A percentile compares a stretch with the other conserved stretches of the same genome.
These are phyloP conservation scores for Clarias batrachus DNA, from an alignment of 2,113 vertebrate genomes.

Conservation along the genomic window DNA sequence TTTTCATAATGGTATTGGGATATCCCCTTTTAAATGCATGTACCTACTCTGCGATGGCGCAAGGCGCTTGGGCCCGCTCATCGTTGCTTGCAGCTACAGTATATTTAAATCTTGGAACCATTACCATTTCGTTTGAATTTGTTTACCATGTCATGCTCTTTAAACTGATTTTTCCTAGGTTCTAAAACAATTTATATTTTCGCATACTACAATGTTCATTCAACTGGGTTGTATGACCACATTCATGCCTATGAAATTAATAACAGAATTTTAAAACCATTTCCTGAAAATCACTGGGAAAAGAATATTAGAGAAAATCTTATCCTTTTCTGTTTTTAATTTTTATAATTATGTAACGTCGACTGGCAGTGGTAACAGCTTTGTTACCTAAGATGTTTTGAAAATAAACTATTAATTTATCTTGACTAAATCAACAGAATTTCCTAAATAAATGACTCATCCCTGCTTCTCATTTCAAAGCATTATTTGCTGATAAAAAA, in stretches of 20 bases:
- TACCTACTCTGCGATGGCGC: no score
- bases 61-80: no score
- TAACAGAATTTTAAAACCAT: background rate
- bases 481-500: background rate
- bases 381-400: background rate
- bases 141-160: no score
- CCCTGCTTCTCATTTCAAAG: background rate
- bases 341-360: no score
- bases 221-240: background rate
- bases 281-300: background rate
- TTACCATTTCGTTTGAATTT: no score
- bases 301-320: background rate
- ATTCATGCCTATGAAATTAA: background rate
- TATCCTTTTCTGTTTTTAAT: background rate
- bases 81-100: no score
- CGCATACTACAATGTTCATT: no score
- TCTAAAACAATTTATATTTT: no score
- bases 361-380: background rate
- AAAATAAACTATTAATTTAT: background rate
- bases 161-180: no score
- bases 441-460: background rate
- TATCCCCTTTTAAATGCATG: no score
- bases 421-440: background rate
- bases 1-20: no score
- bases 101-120: no score